Conservation (phyloP, 2,888 invertebrate species). For the Coleophora deauratella region DNA sequence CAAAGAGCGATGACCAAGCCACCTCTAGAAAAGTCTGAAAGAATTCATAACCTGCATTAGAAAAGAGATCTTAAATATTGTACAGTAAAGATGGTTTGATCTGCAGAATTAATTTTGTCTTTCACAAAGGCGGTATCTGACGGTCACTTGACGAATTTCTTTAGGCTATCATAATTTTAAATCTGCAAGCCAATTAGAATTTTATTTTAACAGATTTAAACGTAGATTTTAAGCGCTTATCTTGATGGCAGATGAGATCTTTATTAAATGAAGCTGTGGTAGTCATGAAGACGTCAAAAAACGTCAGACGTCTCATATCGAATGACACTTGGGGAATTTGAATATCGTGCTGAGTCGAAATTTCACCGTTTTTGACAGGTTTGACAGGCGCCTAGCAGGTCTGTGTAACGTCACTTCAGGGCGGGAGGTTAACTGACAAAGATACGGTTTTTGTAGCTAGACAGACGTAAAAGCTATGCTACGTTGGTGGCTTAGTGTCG, state of each 20-base stretch:
- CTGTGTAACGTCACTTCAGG: conserved; percentile 23
- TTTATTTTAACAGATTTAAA: conserved; percentile 10
- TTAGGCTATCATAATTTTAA: conserved; percentile 25
- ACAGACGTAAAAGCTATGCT: neutral
- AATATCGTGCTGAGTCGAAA: conserved; percentile 62
- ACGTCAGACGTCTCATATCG: conserved; percentile 43
- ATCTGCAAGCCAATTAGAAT: conserved; percentile 8
- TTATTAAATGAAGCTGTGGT: conserved; percentile 14
- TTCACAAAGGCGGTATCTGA: conserved; percentile 40
- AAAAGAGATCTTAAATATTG: conserved; percentile 20
- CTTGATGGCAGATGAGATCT: conserved; percentile 18
- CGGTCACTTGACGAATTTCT: conserved; percentile 62
- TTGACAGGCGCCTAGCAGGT: conserved; percentile 35
- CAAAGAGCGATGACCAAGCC: conserved; percentile 48
- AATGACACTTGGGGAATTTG: conserved; percentile 61
- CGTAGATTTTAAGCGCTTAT: conserved; percentile 16
- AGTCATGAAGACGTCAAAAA: conserved; percentile 59
- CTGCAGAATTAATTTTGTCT: conserved; percentile 11
- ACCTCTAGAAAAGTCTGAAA: conserved; percentile 35
- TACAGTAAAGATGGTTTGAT: conserved; percentile 17
- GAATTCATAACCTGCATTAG: conserved; percentile 6
- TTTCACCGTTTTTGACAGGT: conserved; percentile 58
- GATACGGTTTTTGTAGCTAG: conserved; percentile 37
- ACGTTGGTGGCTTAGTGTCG: neutral
- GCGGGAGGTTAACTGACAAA: conserved; percentile 21